A percentile compares a stretch with the other conserved stretches of the same genome.
Evolutionary conservation across 2,888 invertebrate species (phyloP).

Genomic region (Pachydiplax longipennis): DNA sequence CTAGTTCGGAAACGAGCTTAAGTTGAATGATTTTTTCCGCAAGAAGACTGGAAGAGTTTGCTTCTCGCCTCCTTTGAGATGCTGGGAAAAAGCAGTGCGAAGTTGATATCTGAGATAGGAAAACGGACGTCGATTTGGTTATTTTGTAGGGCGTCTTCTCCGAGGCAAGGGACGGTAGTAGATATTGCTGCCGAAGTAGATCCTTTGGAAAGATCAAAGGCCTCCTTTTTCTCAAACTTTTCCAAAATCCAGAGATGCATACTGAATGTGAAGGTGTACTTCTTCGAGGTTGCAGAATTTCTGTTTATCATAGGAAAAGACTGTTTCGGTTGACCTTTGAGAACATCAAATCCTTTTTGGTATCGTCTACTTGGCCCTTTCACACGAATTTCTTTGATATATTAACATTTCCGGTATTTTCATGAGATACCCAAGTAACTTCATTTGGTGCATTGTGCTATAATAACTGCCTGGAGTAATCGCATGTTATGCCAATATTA

Average conservation of each 20-base stretch:
- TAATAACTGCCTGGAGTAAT: too few relatives aligned
- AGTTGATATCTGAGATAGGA: not conserved
- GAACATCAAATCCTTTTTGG: not conserved
- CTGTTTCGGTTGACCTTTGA: not conserved
- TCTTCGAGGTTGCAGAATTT: not conserved
- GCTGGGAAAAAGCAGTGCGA: not conserved
- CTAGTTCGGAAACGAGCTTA: too few relatives aligned
- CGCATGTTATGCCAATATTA: too few relatives aligned
- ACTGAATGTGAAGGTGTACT: not conserved
- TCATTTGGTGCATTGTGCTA: too few relatives aligned
- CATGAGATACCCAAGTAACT: too few relatives aligned
- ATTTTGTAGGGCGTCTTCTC: not conserved
- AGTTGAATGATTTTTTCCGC: too few relatives aligned
- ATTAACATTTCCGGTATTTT: too few relatives aligned
- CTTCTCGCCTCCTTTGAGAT: too few relatives aligned
- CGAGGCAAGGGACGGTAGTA: not conserved
- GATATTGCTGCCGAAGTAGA: not conserved
- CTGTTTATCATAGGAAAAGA: not conserved
- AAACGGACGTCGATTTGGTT: not conserved
- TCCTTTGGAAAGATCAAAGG: not conserved
- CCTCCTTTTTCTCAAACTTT: not conserved
- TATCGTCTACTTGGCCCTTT: not conserved
- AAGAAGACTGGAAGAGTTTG: too few relatives aligned
- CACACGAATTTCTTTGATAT: too few relatives aligned
- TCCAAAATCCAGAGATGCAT: not conserved